A percentile compares a stretch with the other conserved stretches of the same genome.
Conservation (phyloP, 2,888 invertebrate genomes). For the Epinotia brunnichana region DNA sequence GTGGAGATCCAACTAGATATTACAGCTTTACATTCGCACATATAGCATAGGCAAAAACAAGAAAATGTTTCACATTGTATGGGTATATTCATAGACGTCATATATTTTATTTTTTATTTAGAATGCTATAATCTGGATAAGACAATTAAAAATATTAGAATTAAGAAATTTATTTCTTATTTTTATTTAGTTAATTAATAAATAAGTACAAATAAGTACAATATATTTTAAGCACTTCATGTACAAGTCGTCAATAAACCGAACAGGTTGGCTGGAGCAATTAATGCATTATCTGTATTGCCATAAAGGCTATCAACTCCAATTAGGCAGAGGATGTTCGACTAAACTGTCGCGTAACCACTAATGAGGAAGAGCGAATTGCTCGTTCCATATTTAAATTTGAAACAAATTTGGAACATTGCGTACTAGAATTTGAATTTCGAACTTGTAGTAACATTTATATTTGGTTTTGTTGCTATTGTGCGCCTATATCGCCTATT, state of each 20-base stretch:
- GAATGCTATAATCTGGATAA: too few species aligned
- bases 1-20: constrained; percentile 54
- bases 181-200: too few species aligned
- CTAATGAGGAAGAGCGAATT: constrained; percentile 82
- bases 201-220: too few species aligned
- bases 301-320: constrained; percentile 44
- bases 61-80: not conserved
- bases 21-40: constrained; percentile 52
- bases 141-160: too few species aligned
- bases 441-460: constrained; percentile 21
- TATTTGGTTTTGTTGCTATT: not conserved
- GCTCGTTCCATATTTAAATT: constrained; percentile 64
- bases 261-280: constrained; percentile 62
- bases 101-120: too few species aligned
- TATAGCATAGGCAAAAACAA: constrained; percentile 34
- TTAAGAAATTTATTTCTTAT: too few species aligned
- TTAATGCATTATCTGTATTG: constrained; percentile 48
- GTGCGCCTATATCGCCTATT: constrained; percentile 18
- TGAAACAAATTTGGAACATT: constrained; percentile 53
- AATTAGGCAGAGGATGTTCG: constrained; percentile 67
- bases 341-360: constrained; percentile 66
- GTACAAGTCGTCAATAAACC: constrained; percentile 33
- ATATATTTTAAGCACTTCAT: too few species aligned
- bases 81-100: too few species aligned
- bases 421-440: constrained; percentile 40